Evolutionary conservation across 1,140 invertebrate species (phyloP).

Genomic region (Atta colombica): DNA sequence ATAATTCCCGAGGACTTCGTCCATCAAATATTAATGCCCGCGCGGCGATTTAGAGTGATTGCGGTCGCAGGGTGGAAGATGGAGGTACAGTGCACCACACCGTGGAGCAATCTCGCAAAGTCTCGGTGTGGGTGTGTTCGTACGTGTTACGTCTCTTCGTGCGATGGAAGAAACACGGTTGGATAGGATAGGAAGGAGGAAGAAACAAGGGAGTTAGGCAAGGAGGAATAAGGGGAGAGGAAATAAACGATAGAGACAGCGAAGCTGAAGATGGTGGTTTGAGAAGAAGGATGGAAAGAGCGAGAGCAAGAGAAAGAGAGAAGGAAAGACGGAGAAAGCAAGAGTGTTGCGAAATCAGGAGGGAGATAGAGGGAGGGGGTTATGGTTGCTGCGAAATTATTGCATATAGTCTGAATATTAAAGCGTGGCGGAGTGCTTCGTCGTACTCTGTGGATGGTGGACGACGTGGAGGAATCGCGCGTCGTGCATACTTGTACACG

Average conservation of each 20-base stretch:
- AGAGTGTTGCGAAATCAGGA: constrained; percentile 43
- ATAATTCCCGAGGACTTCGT: constrained; percentile 71
- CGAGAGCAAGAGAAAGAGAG: constrained; percentile 42
- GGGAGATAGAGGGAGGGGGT: constrained; percentile 66
- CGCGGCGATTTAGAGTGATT: constrained; percentile 80
- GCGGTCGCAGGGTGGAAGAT: constrained; percentile 73
- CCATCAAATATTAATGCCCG: constrained; percentile 80
- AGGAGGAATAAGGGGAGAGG: not conserved
- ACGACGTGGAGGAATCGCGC: constrained; percentile 71
- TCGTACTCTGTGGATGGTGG: constrained; percentile 73
- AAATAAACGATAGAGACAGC: constrained; percentile 54
- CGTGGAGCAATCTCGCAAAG: constrained; percentile 48
- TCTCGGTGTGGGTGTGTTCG: constrained; percentile 63
- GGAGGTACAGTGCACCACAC: constrained; percentile 40
- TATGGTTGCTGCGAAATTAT: constrained; percentile 85
- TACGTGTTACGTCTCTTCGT: constrained; percentile 46
- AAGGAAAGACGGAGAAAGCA: constrained; percentile 62
- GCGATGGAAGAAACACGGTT: constrained; percentile 46
- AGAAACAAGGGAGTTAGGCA: constrained; percentile 9
- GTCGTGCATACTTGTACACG: constrained; percentile 34
- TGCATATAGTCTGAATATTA: constrained; percentile 87
- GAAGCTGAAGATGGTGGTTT: constrained; percentile 34
- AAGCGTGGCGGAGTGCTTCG: constrained; percentile 83
- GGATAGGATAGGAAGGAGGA: not conserved
- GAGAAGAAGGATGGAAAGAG: constrained; percentile 62